Conservation (phyloP, 2,113 vertebrate species). For the Camelus bactrianus region DNA sequence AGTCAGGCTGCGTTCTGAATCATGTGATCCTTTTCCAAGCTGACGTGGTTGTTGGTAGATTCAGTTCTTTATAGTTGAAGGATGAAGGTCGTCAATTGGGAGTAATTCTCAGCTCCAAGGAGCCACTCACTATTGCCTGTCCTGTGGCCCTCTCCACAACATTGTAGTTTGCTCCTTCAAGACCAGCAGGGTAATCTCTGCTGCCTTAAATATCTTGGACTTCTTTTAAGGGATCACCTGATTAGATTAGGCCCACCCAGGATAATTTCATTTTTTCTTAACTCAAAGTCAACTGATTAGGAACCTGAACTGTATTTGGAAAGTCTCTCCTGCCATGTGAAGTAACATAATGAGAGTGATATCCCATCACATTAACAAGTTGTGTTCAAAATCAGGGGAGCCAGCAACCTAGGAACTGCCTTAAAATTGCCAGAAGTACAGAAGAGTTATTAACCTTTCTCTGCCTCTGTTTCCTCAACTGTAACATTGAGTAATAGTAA, state of each 20-base stretch:
- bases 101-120: not conserved
- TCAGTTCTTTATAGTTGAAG: not conserved
- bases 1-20: not conserved
- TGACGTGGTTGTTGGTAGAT: not conserved
- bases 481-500: not conserved
- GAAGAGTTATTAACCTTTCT: not conserved
- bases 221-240: not conserved
- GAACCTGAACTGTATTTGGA: not conserved
- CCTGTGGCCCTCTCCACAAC: too few relatives aligned
- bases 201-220: not conserved
- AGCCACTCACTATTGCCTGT: not conserved
- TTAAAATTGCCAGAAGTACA: not conserved
- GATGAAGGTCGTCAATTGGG: not conserved
- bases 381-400: not conserved
- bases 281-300: not conserved
- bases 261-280: not conserved
- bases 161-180: not conserved
- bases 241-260: not conserved
- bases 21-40: not conserved
- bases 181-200: not conserved
- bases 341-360: not conserved
- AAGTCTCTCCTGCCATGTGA: not conserved
- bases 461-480: not conserved
- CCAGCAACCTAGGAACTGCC: not conserved
- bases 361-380: not conserved